Conservation (phyloP, 2,888 invertebrate species). For the Synanthedon formicaeformis region DNA sequence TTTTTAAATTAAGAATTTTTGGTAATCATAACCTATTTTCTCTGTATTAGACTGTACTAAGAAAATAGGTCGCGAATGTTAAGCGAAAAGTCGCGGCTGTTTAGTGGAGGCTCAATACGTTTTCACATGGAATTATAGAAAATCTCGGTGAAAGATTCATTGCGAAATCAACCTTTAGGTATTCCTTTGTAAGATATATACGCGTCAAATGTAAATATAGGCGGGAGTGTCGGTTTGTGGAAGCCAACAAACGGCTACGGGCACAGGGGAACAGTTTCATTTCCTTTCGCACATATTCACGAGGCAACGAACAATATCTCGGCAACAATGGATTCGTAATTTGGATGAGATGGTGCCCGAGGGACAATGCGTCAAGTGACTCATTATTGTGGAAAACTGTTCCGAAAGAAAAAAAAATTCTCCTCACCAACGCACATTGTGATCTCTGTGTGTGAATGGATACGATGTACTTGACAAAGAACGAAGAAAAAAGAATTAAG, state of each 20-base stretch:
- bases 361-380: constrained; percentile 62
- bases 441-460: constrained; percentile 34
- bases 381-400: constrained; percentile 59
- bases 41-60: no score
- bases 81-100: no score
- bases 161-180: no score
- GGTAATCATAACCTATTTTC: no score
- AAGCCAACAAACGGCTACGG: constrained; percentile 13
- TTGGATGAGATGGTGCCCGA: constrained; percentile 53
- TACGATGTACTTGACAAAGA: constrained; percentile 5
- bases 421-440: constrained; percentile 34
- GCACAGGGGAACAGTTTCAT: constrained; percentile 51
- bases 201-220: background rate
- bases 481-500: no score
- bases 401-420: constrained; percentile 49
- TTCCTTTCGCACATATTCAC: constrained; percentile 64
- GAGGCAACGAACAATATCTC: constrained; percentile 58
- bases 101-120: no score
- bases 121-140: no score
- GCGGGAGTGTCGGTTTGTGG: constrained; percentile 17
- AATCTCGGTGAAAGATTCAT: no score
- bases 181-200: no score
- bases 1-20: no score
- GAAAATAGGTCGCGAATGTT: no score
- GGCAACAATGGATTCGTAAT: constrained; percentile 60